Base-by-base conservation (phyloP, 2,113 vertebrate species). In the Mastomys coucha region DNA sequence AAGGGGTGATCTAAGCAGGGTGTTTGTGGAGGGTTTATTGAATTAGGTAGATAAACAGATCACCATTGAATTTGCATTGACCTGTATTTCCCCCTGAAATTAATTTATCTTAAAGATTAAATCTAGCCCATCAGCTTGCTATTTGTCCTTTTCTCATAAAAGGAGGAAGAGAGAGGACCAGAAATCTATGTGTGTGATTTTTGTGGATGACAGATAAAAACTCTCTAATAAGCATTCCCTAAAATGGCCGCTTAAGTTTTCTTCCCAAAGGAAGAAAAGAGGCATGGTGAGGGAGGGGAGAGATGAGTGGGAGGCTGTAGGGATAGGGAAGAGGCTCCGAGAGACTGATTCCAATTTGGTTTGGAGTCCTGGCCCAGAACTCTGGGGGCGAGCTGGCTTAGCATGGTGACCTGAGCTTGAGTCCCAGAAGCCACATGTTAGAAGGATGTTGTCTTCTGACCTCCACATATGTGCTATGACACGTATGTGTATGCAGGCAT, bases 121-220 rank as follows among this genome's bases (percentile, higher is more conserved):
- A 95, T 90, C 36, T 94, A 13, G 24, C 17, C 51, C 10, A 87
- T 63, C n/a, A 76, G 26, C 10, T 75, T 49, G 16, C 22, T 90
- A 11, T 89, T 96, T 51, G 36, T 88, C 28, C 39, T 95, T 95
- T 97, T 89, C 26, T 95, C n/a, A 85, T 78, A 91, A 95, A 95
- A 84, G 67, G 76, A 69, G 85, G 63, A 45, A 63, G 13, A 89
- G 65, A 88, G 20, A 94, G 88, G 45, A 72, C 65, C 91, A 85
- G 36, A 72, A 87, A 36, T 88, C n/a, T 2, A 20, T 51, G 0
- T 19, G 65, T 33, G 7, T 87, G 87, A 36, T 95, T 89, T 92
- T 72, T 45, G 10, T 84, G 39, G 45, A 45, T 94, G 76, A 33
- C 9, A 96, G 77, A 86, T 22, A 42, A 88, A 90, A 70, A 28